A percentile compares a stretch with the other conserved stretches of the same genome.
Evolutionary conservation across 2,113 vertebrate species (phyloP).

Genomic region (Oreochromis spilurus): DNA sequence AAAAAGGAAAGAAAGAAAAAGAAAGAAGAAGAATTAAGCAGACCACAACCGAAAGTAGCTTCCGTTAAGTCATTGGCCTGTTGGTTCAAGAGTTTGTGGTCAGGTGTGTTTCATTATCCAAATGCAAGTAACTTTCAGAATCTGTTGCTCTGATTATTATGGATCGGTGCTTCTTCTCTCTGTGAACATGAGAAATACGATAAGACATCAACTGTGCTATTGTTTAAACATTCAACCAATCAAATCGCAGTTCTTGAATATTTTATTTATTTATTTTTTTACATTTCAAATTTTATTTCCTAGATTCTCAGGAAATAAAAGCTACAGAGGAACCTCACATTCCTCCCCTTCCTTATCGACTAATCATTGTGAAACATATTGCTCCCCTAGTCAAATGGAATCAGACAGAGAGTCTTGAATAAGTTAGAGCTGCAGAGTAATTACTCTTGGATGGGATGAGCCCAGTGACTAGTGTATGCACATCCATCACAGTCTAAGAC

Average conservation of each 20-base stretch:
- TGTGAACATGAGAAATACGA: background rate
- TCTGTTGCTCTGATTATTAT: background rate
- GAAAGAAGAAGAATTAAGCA: background rate
- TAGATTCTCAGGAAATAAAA: background rate
- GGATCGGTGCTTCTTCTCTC: background rate
- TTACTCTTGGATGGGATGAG: conserved; percentile 30
- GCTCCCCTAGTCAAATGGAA: conserved; percentile 21
- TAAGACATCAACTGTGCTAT: background rate
- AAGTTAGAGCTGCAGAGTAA: conserved; percentile 50
- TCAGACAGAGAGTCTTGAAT: conserved; percentile 51
- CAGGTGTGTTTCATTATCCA: background rate
- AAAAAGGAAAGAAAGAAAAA: background rate
- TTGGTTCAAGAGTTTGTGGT: background rate
- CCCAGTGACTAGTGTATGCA: conserved; percentile 35
- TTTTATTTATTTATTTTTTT: background rate
- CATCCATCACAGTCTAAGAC: conserved; percentile 49
- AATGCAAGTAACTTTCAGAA: background rate
- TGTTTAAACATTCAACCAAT: conserved; percentile 4
- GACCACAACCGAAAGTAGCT: background rate
- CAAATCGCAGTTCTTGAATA: background rate
- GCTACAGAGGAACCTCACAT: background rate
- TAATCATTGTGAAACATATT: conserved; percentile 23
- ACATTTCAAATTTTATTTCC: background rate
- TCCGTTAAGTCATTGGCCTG: background rate
- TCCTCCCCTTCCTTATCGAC: background rate